Evolutionary conservation across 2,888 invertebrate genomes (phyloP), one percentile per base, ranked within the genome.

Genomic region (Nephrocerus scutellatus): DNA sequence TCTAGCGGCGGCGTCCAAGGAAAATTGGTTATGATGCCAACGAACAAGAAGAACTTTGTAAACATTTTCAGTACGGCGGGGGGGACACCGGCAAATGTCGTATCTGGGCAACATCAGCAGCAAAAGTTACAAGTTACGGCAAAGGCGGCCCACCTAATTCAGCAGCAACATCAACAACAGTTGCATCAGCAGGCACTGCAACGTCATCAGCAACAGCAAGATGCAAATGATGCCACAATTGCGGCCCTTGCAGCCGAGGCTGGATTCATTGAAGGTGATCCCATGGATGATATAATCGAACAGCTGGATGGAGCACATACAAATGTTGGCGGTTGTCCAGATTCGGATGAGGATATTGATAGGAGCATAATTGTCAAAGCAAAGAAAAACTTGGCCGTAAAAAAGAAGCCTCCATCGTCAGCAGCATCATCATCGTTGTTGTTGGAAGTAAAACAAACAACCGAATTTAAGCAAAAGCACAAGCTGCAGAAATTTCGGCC

Each of bases 1-100:
- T 51, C 52, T 21, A 62, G 60, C 22, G 56, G 49, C 12, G 44
- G 47, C 8, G 47, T 48, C 21, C 43, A 51, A 16, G 70, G 71
- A 47, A 63, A 74, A 25, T 62, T 74, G 55, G 72, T 75, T 10
- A 71, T 75, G 49, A 44, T 66, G 25, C 67, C 73, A 1, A 48
- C 55, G 3, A 51, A 73, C 67, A 48, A 76, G 70, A 62, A 77
- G 68, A 65, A 77, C 68, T 40, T 75, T 71, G 42, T 76, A 69
- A 39, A 74, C 72, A 34, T 68, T 22, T 64, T 77, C 30, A 59
- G 54, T 45, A 18, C 40, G 15, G 25, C 62, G n/a, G 52, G 49
- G 34, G 40, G 34, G 30, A 29, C 33, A 20, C 34, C 43, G 6
- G 43, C 43, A 20, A 34, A 44, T 32, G 41, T 35, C 34, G 36